Conservation (phyloP, 2,113 vertebrate species). For the Saccopteryx leptura region DNA sequence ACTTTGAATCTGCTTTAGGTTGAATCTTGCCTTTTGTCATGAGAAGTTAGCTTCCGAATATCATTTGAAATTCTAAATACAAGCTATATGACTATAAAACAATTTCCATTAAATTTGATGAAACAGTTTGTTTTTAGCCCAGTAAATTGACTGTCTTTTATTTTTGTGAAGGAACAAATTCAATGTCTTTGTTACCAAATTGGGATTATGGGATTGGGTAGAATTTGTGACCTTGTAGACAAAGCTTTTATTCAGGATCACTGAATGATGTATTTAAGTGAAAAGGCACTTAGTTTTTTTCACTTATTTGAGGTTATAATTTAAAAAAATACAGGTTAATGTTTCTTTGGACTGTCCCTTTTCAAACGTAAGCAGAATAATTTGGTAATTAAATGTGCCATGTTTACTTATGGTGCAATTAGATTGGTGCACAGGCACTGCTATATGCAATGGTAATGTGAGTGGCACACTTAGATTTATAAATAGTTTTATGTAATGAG, state of each 20-base stretch:
- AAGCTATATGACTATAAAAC: slow-evolving; percentile 50
- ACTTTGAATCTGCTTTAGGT: slow-evolving; percentile 59
- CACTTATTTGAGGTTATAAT: slow-evolving; percentile 38
- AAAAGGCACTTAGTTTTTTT: slow-evolving; percentile 47
- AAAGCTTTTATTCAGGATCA: slow-evolving; percentile 55
- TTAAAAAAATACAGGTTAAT: not conserved
- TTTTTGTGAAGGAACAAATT: slow-evolving; percentile 65
- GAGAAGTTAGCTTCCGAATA: slow-evolving; percentile 58
- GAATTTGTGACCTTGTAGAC: slow-evolving; percentile 14
- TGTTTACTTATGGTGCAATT: slow-evolving; percentile 18
- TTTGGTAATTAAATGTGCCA: slow-evolving; percentile 59
- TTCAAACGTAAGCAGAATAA: slow-evolving; percentile 46
- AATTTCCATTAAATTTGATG: slow-evolving; percentile 7
- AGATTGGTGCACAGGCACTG: not conserved
- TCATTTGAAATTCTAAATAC: slow-evolving; percentile 61
- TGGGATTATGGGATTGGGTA: slow-evolving; percentile 1
- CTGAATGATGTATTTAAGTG: slow-evolving; percentile 5
- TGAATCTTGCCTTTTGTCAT: slow-evolving; percentile 65
- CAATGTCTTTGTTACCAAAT: slow-evolving; percentile 53
- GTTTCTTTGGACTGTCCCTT: slow-evolving; percentile 24
- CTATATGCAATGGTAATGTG: not conserved
- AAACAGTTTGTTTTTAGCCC: slow-evolving; percentile 59
- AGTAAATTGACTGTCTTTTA: not conserved
- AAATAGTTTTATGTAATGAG: slow-evolving; percentile 33
- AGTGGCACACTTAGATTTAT: slow-evolving; percentile 36